phyloP scores from a whole-genome alignment of 2,797 vertebrate species.

The Hirundo rustica region DNA sequence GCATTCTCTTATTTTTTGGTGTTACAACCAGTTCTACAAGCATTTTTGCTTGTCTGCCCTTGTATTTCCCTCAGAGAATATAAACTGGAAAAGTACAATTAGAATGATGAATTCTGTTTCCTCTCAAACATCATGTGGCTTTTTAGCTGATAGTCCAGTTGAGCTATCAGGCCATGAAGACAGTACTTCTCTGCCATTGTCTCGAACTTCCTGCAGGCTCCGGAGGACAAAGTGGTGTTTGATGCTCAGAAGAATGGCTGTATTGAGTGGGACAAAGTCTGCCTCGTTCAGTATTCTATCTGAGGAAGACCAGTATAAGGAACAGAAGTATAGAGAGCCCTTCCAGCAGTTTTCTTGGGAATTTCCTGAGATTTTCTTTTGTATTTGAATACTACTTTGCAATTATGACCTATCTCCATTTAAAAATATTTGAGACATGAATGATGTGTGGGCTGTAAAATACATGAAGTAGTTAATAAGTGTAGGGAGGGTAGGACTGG shows the following conservation, averaged over 20 bases:
- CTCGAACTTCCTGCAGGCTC: slow-evolving; percentile 50
- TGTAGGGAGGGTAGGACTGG: background rate
- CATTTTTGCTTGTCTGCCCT: background rate
- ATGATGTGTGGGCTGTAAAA: background rate
- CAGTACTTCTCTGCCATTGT: slow-evolving; percentile 44
- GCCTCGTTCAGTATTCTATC: slow-evolving; percentile 56
- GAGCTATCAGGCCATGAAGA: slow-evolving; percentile 24
- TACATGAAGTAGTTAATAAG: background rate
- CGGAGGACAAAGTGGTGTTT: slow-evolving; percentile 17
- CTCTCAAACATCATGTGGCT: background rate
- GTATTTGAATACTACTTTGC: background rate
- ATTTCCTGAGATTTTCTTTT: background rate
- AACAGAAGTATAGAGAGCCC: slow-evolving; percentile 29
- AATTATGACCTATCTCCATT: background rate
- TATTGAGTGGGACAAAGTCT: slow-evolving; percentile 52
- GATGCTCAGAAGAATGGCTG: slow-evolving; percentile 56
- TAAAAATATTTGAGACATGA: background rate
- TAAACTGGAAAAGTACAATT: background rate
- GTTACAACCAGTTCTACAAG: background rate
- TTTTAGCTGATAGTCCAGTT: slow-evolving; percentile 25
- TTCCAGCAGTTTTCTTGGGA: slow-evolving; percentile 20
- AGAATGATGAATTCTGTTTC: background rate
- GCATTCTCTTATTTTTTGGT: background rate
- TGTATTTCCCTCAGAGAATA: background rate
- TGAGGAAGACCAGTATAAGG: slow-evolving; percentile 34